phyloP scores from a whole-genome alignment of 1,140 invertebrate genomes.

The Leptinotarsa lineolata region DNA sequence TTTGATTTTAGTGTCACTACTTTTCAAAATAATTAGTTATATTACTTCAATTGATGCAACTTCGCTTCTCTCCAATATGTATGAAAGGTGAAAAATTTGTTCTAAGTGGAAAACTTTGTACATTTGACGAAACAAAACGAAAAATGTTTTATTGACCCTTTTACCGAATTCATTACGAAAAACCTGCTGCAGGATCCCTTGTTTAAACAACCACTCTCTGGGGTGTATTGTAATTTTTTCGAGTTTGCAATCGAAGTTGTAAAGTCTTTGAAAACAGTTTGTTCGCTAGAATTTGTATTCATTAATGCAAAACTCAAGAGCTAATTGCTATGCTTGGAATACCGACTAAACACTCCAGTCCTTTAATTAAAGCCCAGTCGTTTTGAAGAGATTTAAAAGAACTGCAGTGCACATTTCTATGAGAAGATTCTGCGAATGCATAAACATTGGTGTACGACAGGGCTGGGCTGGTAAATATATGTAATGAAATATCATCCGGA shows the following conservation, averaged over 20 bases:
- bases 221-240: slow-evolving; percentile 24
- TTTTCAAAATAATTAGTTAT: no score
- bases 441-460: background rate
- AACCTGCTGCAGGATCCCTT: background rate
- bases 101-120: no score
- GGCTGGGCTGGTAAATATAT: no score
- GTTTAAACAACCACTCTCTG: background rate
- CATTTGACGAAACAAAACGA: no score
- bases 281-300: slow-evolving; percentile 30
- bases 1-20: no score
- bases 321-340: slow-evolving; percentile 28
- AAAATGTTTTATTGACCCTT: no score
- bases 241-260: slow-evolving; percentile 21
- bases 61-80: no score
- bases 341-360: slow-evolving; percentile 24
- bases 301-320: slow-evolving; percentile 32
- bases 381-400: slow-evolving; percentile 27
- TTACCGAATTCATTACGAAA: background rate
- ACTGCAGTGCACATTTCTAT: slow-evolving; percentile 14
- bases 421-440: background rate
- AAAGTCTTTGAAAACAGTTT: slow-evolving; percentile 21
- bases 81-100: no score
- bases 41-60: no score
- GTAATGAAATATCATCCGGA: no score
- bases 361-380: slow-evolving; percentile 26